A percentile compares a stretch with the other conserved stretches of the same genome.
Evolutionary conservation across 1,140 invertebrate species (phyloP).

Genomic region (Drosophila repletoides): DNA sequence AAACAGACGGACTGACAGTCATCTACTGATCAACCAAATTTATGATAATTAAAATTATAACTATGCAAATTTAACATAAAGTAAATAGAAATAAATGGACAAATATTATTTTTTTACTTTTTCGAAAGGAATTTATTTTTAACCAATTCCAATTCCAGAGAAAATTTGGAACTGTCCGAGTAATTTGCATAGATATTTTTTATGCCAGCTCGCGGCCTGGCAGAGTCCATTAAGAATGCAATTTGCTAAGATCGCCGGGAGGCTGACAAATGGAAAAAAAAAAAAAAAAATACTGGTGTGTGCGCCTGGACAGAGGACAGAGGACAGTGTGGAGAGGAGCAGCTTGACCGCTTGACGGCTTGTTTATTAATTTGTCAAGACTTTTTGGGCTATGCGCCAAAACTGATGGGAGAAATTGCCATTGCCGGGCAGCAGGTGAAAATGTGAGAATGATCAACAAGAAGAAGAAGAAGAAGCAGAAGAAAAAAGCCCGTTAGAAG

Average conservation of each 20-base stretch:
- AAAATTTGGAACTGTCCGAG: conserved; percentile 43
- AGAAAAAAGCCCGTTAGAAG: conserved; percentile 24
- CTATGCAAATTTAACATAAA: no score
- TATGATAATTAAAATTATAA: no score
- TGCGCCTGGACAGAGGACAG: not conserved
- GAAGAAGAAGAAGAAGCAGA: no score
- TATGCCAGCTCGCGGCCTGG: conserved; percentile 12
- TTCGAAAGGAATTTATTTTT: not conserved
- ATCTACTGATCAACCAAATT: no score
- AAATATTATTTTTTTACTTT: no score
- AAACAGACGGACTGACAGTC: no score
- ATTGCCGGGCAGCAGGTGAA: conserved; percentile 51
- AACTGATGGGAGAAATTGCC: conserved; percentile 65
- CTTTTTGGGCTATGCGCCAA: conserved; percentile 48
- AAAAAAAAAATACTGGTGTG: no score
- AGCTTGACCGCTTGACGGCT: conserved; percentile 55
- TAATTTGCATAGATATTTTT: conserved; percentile 50
- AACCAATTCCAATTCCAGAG: not conserved
- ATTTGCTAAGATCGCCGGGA: conserved; percentile 54
- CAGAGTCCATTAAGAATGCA: conserved; percentile 66
- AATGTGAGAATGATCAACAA: conserved; percentile 46
- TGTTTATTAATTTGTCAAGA: conserved; percentile 75
- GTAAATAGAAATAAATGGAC: no score
- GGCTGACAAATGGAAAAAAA: conserved; percentile 32
- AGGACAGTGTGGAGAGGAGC: conserved; percentile 32